These are phyloP conservation scores for Episyrphus balteatus DNA, from an alignment of 1,140 invertebrate species.

Conservation along the genomic window DNA sequence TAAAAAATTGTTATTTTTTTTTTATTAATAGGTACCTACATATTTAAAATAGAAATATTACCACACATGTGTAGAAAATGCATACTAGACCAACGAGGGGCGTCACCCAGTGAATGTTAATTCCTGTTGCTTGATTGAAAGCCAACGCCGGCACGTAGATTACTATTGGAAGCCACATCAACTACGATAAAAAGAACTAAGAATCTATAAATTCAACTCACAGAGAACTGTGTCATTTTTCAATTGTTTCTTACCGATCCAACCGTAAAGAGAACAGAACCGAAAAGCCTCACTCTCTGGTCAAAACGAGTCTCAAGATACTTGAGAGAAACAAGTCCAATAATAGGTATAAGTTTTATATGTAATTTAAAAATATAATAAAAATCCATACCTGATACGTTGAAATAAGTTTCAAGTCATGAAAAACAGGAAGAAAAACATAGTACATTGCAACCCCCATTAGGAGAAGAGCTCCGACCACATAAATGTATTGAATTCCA, in stretches of 20 bases:
- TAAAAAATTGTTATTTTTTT: too few relatives aligned
- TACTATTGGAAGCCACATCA: constrained; percentile 52
- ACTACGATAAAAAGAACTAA: constrained; percentile 35
- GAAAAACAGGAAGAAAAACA: constrained; percentile 70
- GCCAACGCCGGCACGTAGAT: constrained; percentile 57
- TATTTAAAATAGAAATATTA: too few relatives aligned
- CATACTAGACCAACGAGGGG: constrained; percentile 77
- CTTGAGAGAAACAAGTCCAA: constrained; percentile 38
- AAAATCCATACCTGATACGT: constrained; percentile 58
- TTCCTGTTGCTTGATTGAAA: constrained; percentile 71
- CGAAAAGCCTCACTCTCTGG: constrained; percentile 55
- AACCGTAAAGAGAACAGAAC: constrained; percentile 60
- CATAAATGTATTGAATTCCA: constrained; percentile 58
- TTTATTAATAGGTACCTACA: neutral
- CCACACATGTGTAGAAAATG: constrained; percentile 85
- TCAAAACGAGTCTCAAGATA: constrained; percentile 71
- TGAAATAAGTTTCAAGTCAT: constrained; percentile 66
- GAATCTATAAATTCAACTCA: neutral
- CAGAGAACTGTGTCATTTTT: neutral
- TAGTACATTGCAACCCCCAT: constrained; percentile 53
- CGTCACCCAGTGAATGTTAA: constrained; percentile 71
- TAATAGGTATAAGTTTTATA: constrained; percentile 7
- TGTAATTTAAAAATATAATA: constrained; percentile 2
- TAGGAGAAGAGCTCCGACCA: constrained; percentile 47
- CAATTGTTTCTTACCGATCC: constrained; percentile 45